Evolutionary conservation across 1,140 invertebrate species (phyloP).

Genomic region (Sycobia sp.): DNA sequence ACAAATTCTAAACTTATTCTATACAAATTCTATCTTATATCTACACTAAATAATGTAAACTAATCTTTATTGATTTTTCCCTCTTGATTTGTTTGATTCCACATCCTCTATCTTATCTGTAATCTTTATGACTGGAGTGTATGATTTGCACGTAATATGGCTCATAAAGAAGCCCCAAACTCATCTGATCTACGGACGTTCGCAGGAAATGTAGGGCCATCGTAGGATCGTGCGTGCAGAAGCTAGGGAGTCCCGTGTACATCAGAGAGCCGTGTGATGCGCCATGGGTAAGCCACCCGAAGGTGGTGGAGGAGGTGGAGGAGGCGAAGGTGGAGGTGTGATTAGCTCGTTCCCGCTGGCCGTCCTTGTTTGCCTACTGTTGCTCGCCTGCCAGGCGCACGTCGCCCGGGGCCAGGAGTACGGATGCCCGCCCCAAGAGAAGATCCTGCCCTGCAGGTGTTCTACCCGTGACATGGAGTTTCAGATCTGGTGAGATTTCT

Average conservation of each 20-base stretch:
- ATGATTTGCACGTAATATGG: neutral
- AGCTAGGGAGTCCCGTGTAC: neutral
- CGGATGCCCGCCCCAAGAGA: constrained; percentile 68
- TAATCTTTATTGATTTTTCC: too few species aligned
- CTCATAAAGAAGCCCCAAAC: too few species aligned
- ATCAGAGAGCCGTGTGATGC: constrained; percentile 40
- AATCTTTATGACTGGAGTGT: too few species aligned
- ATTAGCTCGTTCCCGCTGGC: neutral
- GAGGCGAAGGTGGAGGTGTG: too few species aligned
- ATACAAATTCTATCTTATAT: too few species aligned
- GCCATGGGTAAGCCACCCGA: constrained; percentile 55
- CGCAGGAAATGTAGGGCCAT: constrained; percentile 20
- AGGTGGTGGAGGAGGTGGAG: constrained; percentile 40
- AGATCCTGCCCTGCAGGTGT: constrained; percentile 72
- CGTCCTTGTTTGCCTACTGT: neutral
- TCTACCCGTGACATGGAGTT: constrained; percentile 68
- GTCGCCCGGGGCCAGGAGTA: constrained; percentile 46
- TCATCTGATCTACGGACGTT: too few species aligned
- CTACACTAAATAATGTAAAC: too few species aligned
- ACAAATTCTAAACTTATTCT: too few species aligned
- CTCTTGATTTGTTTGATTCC: too few species aligned
- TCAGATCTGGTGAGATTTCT: constrained; percentile 69
- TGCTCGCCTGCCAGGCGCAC: neutral
- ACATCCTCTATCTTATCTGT: too few species aligned
- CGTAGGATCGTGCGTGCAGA: neutral